Conservation (phyloP, 1,140 invertebrate genomes). For the Conus ventricosus region DNA sequence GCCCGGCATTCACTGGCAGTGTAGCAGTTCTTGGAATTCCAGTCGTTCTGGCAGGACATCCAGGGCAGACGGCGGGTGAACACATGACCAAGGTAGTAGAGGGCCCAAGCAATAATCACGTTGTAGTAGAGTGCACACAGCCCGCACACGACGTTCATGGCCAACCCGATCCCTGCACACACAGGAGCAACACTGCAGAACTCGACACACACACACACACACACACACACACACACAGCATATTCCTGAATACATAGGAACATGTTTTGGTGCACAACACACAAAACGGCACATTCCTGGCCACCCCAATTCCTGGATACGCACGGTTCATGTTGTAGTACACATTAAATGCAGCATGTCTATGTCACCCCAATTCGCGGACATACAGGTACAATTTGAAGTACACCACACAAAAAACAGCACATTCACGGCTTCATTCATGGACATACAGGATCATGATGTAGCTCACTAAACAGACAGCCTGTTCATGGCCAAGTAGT, state of each 20-base stretch:
- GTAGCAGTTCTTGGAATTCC: conserved; percentile 74
- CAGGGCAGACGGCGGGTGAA: conserved; percentile 73
- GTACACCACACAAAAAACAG: too few species aligned
- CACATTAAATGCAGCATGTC: too few species aligned
- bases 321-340: too few species aligned
- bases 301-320: not conserved
- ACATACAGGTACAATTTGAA: too few species aligned
- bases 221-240: not conserved
- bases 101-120: conserved; percentile 76
- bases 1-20: conserved; percentile 11
- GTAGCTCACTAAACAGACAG: too few species aligned
- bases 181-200: not conserved
- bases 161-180: not conserved
- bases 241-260: not conserved
- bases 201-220: not conserved
- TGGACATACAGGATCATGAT: too few species aligned
- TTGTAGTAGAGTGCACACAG: conserved; percentile 74
- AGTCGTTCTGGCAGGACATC: conserved; percentile 75
- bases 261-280: not conserved
- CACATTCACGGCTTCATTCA: too few species aligned
- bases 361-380: too few species aligned
- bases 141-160: conserved; percentile 26
- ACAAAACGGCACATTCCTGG: not conserved
- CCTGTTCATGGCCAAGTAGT: too few species aligned
- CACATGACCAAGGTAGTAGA: conserved; percentile 75